Evolutionary conservation across 2,113 vertebrate species (phyloP).

Genomic region (Datnioides undecimradiatus): DNA sequence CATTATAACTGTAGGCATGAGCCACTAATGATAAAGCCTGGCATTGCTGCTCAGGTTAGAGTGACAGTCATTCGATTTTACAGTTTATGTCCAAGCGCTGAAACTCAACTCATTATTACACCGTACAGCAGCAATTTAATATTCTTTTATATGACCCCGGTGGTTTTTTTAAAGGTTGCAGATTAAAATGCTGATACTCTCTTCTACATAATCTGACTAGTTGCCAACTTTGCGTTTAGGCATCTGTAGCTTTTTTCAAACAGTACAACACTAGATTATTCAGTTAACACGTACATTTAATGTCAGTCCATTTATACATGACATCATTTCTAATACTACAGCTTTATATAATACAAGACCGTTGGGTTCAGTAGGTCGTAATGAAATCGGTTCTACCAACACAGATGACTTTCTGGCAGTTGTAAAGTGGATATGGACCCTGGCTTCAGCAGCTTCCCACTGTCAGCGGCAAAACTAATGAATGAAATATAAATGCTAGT

Average conservation of each 20-base stretch:
- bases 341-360: no score
- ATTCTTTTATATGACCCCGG: slow-evolving; percentile 12
- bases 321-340: background rate
- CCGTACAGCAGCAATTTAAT: slow-evolving; percentile 20
- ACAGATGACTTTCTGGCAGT: background rate
- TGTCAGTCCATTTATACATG: background rate
- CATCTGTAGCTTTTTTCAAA: background rate
- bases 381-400: background rate
- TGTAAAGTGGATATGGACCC: background rate
- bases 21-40: background rate
- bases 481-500: background rate
- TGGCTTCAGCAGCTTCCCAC: background rate
- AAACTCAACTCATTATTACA: slow-evolving; percentile 7
- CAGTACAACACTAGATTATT: background rate
- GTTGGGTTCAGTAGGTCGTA: background rate
- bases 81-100: background rate
- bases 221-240: background rate
- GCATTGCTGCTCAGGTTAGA: background rate
- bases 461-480: background rate
- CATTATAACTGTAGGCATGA: no score
- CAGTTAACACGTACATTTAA: background rate
- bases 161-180: slow-evolving; percentile 23
- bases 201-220: background rate
- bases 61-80: background rate
- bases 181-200: slow-evolving; percentile 10